Conservation (phyloP, 2,113 vertebrate genomes). For the Neopipo cinnamomea region DNA sequence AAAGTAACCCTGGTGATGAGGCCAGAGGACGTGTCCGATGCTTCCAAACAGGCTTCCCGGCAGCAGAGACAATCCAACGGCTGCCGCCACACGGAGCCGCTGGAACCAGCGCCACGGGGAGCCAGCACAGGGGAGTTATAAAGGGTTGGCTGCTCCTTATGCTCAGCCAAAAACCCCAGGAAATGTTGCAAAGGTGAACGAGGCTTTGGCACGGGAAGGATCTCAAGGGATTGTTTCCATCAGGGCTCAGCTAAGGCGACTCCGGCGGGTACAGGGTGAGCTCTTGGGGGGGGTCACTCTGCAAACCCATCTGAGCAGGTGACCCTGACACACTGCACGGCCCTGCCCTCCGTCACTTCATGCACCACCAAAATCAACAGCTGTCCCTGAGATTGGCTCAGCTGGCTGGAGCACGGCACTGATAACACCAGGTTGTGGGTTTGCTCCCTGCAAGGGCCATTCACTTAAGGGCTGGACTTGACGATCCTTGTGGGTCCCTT, state of each 20-base stretch:
- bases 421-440: background rate
- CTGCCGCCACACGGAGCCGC: background rate
- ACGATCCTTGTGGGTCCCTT: background rate
- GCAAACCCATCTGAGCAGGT: background rate
- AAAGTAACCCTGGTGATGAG: constrained; percentile 26
- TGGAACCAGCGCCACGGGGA: background rate
- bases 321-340: accelerated
- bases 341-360: background rate
- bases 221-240: accelerated
- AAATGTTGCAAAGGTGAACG: background rate
- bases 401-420: too few relatives aligned
- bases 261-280: background rate
- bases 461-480: background rate
- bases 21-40: background rate
- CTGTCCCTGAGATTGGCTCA: background rate
- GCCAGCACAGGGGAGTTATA: background rate
- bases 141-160: background rate
- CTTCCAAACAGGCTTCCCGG: background rate
- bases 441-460: background rate
- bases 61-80: background rate
- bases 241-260: background rate
- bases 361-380: background rate
- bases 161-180: background rate
- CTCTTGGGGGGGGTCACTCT: background rate
- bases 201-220: background rate